phyloP scores from a whole-genome alignment of 1,140 invertebrate genomes.

The Atta cephalotes region DNA sequence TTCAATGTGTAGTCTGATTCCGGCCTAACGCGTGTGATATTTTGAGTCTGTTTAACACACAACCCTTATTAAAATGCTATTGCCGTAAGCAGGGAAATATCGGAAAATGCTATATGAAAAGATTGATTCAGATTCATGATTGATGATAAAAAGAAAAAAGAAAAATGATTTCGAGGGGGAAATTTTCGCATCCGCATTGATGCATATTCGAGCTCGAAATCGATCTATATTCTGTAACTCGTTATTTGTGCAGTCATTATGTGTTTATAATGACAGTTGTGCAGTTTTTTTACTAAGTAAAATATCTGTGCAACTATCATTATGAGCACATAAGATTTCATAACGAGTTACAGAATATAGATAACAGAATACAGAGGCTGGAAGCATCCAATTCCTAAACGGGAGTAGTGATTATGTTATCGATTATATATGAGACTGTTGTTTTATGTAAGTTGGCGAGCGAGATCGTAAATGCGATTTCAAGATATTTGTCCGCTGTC shows the following conservation, averaged over 20 bases:
- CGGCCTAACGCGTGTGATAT: background rate
- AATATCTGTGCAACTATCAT: too few species aligned
- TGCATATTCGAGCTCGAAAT: constrained; percentile 2
- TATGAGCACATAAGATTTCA: too few species aligned
- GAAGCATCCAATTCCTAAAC: constrained; percentile 27
- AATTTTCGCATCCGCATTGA: background rate
- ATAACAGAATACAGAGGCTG: too few species aligned
- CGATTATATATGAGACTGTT: constrained; percentile 50
- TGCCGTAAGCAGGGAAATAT: background rate
- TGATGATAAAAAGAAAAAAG: background rate
- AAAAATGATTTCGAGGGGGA: background rate
- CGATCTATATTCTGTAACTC: background rate
- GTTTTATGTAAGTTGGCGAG: constrained; percentile 49
- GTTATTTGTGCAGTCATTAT: too few species aligned
- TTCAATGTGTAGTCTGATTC: too few species aligned
- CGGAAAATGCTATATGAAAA: constrained; percentile 7
- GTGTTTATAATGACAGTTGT: too few species aligned
- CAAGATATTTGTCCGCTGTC: background rate
- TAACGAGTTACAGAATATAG: too few species aligned
- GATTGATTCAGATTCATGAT: constrained; percentile 1
- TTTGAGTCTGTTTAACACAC: background rate
- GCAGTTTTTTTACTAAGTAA: too few species aligned
- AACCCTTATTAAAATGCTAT: constrained; percentile 10
- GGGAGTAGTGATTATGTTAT: constrained; percentile 41
- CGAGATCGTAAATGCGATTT: constrained; percentile 28